Base-by-base conservation (phyloP, 2,888 invertebrate species). In the Pediacus dermestoides region DNA sequence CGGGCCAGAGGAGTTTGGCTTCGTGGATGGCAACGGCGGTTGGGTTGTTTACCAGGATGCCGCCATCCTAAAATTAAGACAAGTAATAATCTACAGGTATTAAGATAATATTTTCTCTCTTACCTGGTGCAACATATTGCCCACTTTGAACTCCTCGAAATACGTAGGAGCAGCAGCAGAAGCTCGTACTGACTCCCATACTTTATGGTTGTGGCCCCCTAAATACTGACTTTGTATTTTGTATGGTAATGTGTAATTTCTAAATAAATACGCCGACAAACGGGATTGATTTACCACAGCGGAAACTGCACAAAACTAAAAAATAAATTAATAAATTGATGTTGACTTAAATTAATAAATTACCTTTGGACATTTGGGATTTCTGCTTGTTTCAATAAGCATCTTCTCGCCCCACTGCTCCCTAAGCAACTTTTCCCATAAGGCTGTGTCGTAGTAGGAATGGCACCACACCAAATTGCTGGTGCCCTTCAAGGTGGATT, bases 91-190 rank as follows among this genome's bases (percentile, higher is more conserved):
- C 14, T 7, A n/a, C 7, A 21, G n/a, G 18, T 12, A 32, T 6
- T 26, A 6, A 8, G 4, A 6, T 26, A 26, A 8, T 11, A 34
- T 26, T 34, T 28, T 12, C 11, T n/a, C n/a, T n/a, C 11, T 34
- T 39, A 78, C 79, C 73, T 82, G 82, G 58, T 83, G 82, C 50
- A 87, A 64, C 46, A 76, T 73, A 4, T 81, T 80, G 37, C 80
- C 79, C 13, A 82, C 70, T 44, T 76, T 74, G 60, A 82, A 86
- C 68, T 89, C 91, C 60, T 85, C 81, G 71, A 91, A 93, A 73
- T 90, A 91, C 0, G 88, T 86, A 1, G 93, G 93, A 3, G 93
- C 93, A 28, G 93, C 91, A 26, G 91, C 87, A 1, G 90, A 89
- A 1, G 92, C 92, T 49, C 91, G 71, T 15, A 88, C 82, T 3